Conservation (phyloP, 2,888 invertebrate species). For the Oeneis ivallda region DNA sequence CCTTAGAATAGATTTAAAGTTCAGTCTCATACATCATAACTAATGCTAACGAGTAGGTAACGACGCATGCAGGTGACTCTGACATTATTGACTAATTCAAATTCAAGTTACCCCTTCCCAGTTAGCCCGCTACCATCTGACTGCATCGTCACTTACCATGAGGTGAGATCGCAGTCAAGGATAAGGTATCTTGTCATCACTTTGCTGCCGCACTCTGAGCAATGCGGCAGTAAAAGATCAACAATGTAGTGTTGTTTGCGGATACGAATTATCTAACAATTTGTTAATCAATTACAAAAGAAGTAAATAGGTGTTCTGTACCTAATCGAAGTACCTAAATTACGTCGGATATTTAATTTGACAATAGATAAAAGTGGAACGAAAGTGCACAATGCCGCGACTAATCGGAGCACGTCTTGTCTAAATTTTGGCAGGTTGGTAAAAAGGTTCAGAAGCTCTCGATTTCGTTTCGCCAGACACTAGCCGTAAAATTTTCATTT, state of each 20-base stretch:
- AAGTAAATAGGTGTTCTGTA: neutral
- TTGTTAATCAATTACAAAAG: constrained; percentile 8
- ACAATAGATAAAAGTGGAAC: constrained; percentile 23
- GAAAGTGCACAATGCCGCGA: constrained; percentile 32
- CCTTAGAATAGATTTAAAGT: too few relatives aligned
- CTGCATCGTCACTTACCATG: too few relatives aligned
- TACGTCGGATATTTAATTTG: constrained; percentile 23
- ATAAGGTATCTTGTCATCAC: too few relatives aligned
- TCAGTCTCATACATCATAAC: too few relatives aligned
- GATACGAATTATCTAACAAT: neutral
- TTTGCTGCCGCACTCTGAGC: too few relatives aligned
- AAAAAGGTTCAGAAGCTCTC: constrained; percentile 13
- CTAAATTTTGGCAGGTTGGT: constrained; percentile 29
- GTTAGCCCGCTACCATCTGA: too few relatives aligned
- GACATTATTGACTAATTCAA: too few relatives aligned
- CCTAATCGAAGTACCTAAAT: neutral
- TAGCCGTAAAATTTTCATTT: neutral
- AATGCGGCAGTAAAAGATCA: neutral
- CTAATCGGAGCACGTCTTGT: constrained; percentile 32
- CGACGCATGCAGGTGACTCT: too few relatives aligned
- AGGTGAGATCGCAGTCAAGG: too few relatives aligned
- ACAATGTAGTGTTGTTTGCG: neutral
- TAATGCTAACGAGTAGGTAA: too few relatives aligned
- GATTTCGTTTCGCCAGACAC: constrained; percentile 11
- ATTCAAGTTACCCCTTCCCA: too few relatives aligned